Conservation (phyloP, 2,888 invertebrate genomes). For the Odontomyia ornata region DNA sequence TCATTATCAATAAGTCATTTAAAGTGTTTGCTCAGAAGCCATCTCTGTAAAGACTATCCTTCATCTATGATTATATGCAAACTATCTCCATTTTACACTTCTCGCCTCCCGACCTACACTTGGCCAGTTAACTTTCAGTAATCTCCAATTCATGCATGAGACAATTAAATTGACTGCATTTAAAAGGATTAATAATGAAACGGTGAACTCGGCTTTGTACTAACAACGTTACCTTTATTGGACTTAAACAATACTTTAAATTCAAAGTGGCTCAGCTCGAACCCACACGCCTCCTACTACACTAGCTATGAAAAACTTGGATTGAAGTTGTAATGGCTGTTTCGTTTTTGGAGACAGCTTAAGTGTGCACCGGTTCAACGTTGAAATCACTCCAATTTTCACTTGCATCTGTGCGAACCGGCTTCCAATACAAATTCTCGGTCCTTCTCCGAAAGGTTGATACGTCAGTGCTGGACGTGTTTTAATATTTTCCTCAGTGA, state of each 20-base stretch:
- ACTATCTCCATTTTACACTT: no score
- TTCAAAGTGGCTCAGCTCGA: neutral
- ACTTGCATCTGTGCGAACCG: constrained; percentile 42
- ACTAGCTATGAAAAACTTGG: neutral
- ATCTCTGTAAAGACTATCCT: no score
- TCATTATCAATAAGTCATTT: no score
- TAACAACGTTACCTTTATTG: neutral
- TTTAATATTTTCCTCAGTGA: constrained; percentile 66
- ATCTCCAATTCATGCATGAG: no score
- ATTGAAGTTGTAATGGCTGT: neutral
- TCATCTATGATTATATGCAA: no score
- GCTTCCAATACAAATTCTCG: constrained; percentile 67
- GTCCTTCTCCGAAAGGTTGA: constrained; percentile 66
- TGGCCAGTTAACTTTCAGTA: no score
- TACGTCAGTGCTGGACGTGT: constrained; percentile 61
- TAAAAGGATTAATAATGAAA: neutral
- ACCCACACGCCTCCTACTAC: constrained; percentile 17
- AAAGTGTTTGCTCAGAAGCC: no score
- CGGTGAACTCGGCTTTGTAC: neutral
- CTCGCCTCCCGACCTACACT: no score
- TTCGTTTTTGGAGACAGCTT: neutral
- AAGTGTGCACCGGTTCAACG: neutral
- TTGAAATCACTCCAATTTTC: constrained; percentile 10
- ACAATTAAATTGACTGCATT: neutral
- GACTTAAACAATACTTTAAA: neutral